Evolutionary conservation across 2,797 vertebrate genomes (phyloP).

Genomic region (Craterocephalus amniculus): DNA sequence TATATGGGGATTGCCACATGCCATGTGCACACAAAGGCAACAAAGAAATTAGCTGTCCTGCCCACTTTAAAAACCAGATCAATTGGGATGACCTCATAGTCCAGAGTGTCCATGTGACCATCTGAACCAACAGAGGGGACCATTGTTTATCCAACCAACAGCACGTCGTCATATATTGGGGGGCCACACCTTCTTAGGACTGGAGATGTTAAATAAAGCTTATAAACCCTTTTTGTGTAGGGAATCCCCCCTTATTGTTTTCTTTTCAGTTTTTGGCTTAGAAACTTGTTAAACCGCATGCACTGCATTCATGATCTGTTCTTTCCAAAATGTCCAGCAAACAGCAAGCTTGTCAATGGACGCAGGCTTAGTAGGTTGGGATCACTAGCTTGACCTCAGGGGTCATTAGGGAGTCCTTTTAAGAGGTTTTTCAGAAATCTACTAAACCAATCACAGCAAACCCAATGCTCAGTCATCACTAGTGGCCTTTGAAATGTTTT

Average conservation of each 20-base stretch:
- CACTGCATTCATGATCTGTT: background rate
- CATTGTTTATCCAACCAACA: background rate
- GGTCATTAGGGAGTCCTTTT: background rate
- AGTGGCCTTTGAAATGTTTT: background rate
- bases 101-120: constrained; percentile 47
- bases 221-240: too few relatives aligned
- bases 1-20: background rate
- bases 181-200: constrained; percentile 30
- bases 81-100: constrained; percentile 49
- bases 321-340: background rate
- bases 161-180: background rate
- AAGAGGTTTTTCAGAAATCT: background rate
- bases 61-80: constrained; percentile 49
- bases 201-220: background rate
- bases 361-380: background rate
- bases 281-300: background rate
- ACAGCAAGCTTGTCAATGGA: background rate
- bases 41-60: constrained; percentile 31
- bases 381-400: background rate
- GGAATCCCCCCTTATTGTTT: background rate
- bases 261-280: background rate
- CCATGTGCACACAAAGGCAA: constrained; percentile 20
- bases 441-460: background rate
- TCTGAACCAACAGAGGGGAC: constrained; percentile 27
- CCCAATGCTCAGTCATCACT: constrained; percentile 2